Percentiles rank a stretch among this genome's conserved stretches.
Conservation (phyloP, 2,113 vertebrate species). For the Nibea albiflora region DNA sequence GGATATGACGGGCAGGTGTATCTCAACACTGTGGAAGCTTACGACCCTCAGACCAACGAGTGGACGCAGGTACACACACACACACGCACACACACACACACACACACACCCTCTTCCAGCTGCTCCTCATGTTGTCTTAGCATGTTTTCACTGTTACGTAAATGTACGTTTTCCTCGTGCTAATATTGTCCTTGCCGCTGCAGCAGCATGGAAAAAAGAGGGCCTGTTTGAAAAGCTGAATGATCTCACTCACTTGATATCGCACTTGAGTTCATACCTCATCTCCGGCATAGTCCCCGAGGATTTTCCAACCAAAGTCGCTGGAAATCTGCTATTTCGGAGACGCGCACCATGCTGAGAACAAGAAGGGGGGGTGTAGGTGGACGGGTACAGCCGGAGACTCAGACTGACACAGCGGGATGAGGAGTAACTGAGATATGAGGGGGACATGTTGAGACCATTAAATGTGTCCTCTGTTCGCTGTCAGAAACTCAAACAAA, state of each 20-base stretch:
- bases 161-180: constrained; percentile 60
- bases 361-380: constrained; percentile 34
- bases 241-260: constrained; percentile 21
- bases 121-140: constrained; percentile 4
- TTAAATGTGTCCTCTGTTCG: constrained; percentile 48
- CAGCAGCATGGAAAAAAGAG: constrained; percentile 1
- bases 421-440: constrained; percentile 36
- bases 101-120: constrained; percentile 23
- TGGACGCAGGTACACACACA: constrained; percentile 92
- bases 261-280: constrained; percentile 39
- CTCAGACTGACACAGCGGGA: constrained; percentile 27
- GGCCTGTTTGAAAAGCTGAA: constrained; percentile 30
- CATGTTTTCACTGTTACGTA: constrained; percentile 49
- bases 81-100: constrained; percentile 70
- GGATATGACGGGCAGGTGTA: constrained; percentile 97
- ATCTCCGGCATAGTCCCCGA: constrained; percentile 45
- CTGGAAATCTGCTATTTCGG: constrained; percentile 52
- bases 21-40: constrained; percentile 95
- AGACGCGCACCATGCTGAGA: constrained; percentile 52
- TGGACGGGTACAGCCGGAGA: constrained; percentile 9
- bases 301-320: constrained; percentile 45
- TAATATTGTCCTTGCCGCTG: constrained; percentile 56
- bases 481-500: constrained; percentile 47
- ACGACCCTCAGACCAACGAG: constrained; percentile 98
- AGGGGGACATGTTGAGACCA: constrained; percentile 31